phyloP scores from a whole-genome alignment of 2,888 invertebrate genomes.

The Leptarthrus brevirostris region DNA sequence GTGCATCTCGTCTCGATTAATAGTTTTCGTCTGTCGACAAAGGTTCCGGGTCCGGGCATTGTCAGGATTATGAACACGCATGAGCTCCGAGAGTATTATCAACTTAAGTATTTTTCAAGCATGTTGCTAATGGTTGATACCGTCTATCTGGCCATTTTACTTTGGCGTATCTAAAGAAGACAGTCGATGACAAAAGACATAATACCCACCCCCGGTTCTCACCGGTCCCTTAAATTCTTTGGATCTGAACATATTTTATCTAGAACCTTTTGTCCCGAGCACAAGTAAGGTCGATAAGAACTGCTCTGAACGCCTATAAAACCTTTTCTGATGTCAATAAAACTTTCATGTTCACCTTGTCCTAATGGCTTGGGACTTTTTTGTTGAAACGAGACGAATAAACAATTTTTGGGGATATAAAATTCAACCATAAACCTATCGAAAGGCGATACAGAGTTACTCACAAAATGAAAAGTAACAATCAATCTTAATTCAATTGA shows the following conservation, averaged over 20 bases:
- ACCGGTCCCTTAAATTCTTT: conserved; percentile 11
- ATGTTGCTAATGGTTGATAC: conserved; percentile 37
- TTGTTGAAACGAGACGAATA: conserved; percentile 22
- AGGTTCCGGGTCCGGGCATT: neutral
- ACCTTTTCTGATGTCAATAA: conserved; percentile 44
- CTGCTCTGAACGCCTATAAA: conserved; percentile 29
- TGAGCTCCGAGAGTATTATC: conserved; percentile 30
- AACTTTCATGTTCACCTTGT: conserved; percentile 43
- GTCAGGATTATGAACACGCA: conserved; percentile 27
- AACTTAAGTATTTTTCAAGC: conserved; percentile 33
- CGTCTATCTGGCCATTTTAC: neutral
- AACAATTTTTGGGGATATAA: neutral
- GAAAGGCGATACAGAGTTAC: neutral
- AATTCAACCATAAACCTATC: neutral
- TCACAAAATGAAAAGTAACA: conserved; percentile 9
- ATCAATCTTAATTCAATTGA: conserved; percentile 42
- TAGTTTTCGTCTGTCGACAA: conserved; percentile 30
- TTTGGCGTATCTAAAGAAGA: conserved; percentile 12
- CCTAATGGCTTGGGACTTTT: conserved; percentile 21
- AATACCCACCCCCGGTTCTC: conserved; percentile 1
- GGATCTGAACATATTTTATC: conserved; percentile 32
- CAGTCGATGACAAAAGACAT: conserved; percentile 20
- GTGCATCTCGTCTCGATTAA: conserved; percentile 40
- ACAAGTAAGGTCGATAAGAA: conserved; percentile 36
- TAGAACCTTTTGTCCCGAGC: conserved; percentile 31